A percentile compares a stretch with the other conserved stretches of the same genome.
Conservation (phyloP, 2,888 invertebrate species). For the Chironomus riparius region DNA sequence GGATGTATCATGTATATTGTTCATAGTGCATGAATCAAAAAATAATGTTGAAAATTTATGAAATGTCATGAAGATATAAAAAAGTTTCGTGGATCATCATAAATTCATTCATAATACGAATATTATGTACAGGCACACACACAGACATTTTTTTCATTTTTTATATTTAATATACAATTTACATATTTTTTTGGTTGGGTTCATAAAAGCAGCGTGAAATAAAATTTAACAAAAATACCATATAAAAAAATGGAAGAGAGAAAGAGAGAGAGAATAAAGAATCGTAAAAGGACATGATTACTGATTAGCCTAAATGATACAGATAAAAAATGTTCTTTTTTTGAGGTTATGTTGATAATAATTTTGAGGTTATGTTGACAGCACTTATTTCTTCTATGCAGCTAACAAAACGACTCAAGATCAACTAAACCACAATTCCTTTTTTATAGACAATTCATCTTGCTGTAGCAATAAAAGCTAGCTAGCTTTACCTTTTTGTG, state of each 20-base stretch:
- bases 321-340: neutral
- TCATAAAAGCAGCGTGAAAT: constrained; percentile 25
- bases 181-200: neutral
- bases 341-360: neutral
- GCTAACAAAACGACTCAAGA: neutral
- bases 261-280: constrained; percentile 25
- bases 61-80: neutral
- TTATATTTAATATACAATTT: neutral
- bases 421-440: neutral
- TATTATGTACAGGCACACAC: too few species aligned
- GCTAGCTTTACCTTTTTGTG: neutral
- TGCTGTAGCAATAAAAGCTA: neutral
- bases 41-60: too few species aligned
- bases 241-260: neutral
- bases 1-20: neutral
- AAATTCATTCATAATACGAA: neutral
- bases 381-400: too few species aligned
- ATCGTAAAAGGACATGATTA: neutral
- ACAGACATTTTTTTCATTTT: neutral
- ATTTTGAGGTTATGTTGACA: too few species aligned
- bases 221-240: constrained; percentile 5
- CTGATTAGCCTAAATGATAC: neutral
- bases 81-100: neutral
- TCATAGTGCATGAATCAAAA: neutral
- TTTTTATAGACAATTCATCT: neutral